Percentiles rank a stretch among this genome's conserved stretches.
These are phyloP conservation scores for Oryzias woworae DNA, from an alignment of 2,113 vertebrate genomes.

Conservation along the genomic window DNA sequence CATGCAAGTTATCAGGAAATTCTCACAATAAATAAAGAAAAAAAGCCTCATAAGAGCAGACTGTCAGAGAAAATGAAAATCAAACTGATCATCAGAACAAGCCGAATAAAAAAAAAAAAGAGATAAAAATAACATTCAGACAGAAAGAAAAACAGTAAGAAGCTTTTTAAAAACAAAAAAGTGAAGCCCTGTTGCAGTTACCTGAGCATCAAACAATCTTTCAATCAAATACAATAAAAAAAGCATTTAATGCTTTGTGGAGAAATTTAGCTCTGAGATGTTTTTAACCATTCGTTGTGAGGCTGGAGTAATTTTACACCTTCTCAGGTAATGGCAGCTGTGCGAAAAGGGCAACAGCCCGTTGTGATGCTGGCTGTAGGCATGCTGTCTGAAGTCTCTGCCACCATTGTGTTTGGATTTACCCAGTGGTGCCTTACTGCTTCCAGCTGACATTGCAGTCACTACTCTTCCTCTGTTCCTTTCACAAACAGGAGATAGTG, in stretches of 20 bases:
- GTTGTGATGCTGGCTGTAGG: constrained; percentile 80
- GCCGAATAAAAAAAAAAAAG: constrained; percentile 54
- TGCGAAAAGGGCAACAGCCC: constrained; percentile 77
- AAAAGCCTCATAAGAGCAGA: constrained; percentile 48
- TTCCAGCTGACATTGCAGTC: constrained; percentile 82
- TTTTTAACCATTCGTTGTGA: constrained; percentile 3
- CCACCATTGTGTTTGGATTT: constrained; percentile 87
- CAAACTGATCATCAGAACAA: constrained; percentile 73
- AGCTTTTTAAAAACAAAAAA: constrained; percentile 63
- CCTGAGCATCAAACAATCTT: constrained; percentile 56
- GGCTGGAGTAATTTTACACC: constrained; percentile 19
- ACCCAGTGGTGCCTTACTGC: constrained; percentile 75
- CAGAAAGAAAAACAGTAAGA: constrained; percentile 68
- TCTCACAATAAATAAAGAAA: constrained; percentile 51
- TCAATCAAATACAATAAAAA: background rate
- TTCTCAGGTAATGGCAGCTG: constrained; percentile 80
- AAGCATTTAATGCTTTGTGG: background rate
- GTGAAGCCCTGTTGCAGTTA: constrained; percentile 76
- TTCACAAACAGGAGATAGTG: constrained; percentile 12
- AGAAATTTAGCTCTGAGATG: constrained; percentile 1
- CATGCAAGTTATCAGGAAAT: constrained; percentile 66
- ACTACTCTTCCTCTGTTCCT: constrained; percentile 8
- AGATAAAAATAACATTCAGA: constrained; percentile 52
- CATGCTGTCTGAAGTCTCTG: constrained; percentile 88
- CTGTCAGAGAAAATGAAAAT: constrained; percentile 46